phyloP scores from a whole-genome alignment of 92 coral and sea anemone species.

The Muricea muricata region DNA sequence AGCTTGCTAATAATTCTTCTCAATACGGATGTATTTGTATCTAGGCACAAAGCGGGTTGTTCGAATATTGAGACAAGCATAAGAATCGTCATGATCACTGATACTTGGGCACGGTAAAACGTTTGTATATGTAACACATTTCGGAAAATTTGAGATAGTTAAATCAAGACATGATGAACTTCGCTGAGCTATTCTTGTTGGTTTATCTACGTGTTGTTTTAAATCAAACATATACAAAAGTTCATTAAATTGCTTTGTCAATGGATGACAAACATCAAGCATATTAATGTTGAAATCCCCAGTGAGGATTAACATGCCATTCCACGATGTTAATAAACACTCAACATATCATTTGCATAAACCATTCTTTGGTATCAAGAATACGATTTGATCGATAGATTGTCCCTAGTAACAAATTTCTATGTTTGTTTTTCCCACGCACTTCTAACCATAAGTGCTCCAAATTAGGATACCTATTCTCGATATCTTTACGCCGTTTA shows the following conservation, averaged over 20 bases:
- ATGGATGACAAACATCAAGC: neutral
- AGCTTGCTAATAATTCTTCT: no score
- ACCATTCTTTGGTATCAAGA: conserved; percentile 31
- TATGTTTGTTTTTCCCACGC: conserved; percentile 53
- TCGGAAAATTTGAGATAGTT: conserved; percentile 9
- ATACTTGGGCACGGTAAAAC: conserved; percentile 31
- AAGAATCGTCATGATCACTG: conserved; percentile 58
- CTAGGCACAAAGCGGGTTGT: no score
- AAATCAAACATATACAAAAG: conserved; percentile 38
- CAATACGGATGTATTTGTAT: no score
- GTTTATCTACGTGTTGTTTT: conserved; percentile 42
- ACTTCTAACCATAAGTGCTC: conserved; percentile 59
- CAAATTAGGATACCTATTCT: conserved; percentile 49
- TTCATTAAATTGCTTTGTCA: neutral
- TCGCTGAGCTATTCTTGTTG: conserved; percentile 35
- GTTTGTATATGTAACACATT: conserved; percentile 5
- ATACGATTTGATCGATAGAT: conserved; percentile 28
- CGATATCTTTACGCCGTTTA: conserved; percentile 54
- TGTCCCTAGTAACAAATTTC: neutral
- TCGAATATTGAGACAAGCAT: no score
- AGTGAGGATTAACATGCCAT: conserved; percentile 38
- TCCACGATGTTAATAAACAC: conserved; percentile 39
- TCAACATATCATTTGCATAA: conserved; percentile 25
- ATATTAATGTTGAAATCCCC: conserved; percentile 54
- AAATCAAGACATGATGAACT: conserved; percentile 3